Conservation (phyloP, 2,113 vertebrate species). For the Myiopsitta monachus region DNA sequence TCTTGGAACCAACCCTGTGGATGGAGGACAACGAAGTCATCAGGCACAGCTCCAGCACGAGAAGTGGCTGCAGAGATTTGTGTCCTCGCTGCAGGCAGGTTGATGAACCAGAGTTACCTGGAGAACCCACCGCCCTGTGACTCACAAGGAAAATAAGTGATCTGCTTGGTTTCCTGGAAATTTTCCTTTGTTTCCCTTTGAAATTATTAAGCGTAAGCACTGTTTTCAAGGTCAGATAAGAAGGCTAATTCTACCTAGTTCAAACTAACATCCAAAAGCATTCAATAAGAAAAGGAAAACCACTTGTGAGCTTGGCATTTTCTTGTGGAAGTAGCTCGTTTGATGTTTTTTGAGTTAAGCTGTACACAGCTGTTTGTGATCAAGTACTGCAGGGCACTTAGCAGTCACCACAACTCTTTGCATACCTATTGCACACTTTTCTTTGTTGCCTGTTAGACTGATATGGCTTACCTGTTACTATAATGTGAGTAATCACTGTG, state of each 20-base stretch:
- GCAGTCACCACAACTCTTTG: not conserved
- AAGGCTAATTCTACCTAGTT: not conserved
- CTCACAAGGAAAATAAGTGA: not conserved
- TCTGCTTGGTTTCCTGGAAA: not conserved
- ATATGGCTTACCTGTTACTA: not conserved
- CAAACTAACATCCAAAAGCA: not conserved
- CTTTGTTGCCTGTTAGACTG: not conserved
- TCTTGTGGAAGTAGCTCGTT: not conserved
- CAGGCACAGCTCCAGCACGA: not conserved
- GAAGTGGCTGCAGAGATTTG: not conserved
- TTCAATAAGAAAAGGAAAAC: not conserved
- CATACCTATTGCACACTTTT: not conserved
- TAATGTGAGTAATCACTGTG: not conserved
- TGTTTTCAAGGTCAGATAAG: not conserved
- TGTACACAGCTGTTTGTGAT: not conserved
- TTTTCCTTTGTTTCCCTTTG: not conserved
- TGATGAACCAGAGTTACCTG: not conserved
- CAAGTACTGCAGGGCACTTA: not conserved
- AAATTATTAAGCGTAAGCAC: not conserved
- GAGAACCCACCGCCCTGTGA: rapidly evolving
- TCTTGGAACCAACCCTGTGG: not conserved
- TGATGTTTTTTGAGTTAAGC: not conserved
- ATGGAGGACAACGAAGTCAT: not conserved
- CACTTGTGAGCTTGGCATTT: not conserved
- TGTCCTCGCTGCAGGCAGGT: not conserved